Percentiles rank a stretch among this genome's conserved stretches.
Conservation (phyloP, 2,113 vertebrate genomes). For the Heterocephalus glaber region DNA sequence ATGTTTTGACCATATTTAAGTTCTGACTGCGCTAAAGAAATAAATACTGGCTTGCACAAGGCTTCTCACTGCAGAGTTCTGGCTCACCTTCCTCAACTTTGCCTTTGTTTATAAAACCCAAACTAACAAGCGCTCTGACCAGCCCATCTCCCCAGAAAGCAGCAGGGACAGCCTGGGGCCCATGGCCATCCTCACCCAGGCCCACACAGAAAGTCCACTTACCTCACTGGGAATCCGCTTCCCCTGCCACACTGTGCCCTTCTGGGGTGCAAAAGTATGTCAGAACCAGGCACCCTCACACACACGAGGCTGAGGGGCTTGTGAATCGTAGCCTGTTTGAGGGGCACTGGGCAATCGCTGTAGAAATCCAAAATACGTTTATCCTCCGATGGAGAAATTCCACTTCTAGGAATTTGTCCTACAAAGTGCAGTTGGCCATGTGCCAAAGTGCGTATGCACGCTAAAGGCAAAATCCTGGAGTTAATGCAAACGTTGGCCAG, state of each 20-base stretch:
- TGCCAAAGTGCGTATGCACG: background rate
- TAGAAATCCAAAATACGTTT: background rate
- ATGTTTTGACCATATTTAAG: constrained; percentile 79
- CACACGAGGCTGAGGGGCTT: rapidly evolving
- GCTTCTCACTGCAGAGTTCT: background rate
- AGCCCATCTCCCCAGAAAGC: background rate
- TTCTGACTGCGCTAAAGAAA: constrained; percentile 60
- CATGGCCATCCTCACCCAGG: background rate
- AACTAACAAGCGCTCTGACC: background rate
- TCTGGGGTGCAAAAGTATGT: no score
- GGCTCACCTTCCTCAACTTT: constrained; percentile 57
- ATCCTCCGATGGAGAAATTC: background rate
- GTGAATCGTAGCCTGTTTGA: background rate
- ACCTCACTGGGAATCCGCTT: background rate
- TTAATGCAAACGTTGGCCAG: background rate
- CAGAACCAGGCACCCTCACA: background rate
- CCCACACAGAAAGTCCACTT: background rate
- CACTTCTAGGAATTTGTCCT: constrained; percentile 14
- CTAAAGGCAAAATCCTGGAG: background rate
- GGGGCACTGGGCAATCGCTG: background rate
- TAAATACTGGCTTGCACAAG: constrained; percentile 55
- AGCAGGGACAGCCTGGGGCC: background rate
- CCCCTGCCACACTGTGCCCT: background rate
- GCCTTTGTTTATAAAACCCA: constrained; percentile 66
- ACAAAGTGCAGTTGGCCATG: background rate